These are phyloP conservation scores for Aphrophora alni DNA, from an alignment of 2,888 invertebrate species.

Conservation along the genomic window DNA sequence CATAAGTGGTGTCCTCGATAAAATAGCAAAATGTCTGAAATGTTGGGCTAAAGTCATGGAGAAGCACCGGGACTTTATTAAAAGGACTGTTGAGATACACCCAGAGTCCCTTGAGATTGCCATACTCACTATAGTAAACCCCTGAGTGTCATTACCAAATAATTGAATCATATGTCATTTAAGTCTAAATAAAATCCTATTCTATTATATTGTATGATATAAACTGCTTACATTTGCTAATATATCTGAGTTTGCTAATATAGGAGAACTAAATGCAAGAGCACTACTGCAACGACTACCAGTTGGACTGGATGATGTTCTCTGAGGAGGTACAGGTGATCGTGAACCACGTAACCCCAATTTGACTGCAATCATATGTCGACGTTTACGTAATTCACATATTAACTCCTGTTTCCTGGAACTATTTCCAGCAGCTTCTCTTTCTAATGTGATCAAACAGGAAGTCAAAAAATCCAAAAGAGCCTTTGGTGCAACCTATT, in stretches of 20 bases:
- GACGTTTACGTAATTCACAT: slow-evolving; percentile 19
- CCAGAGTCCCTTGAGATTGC: too few species aligned
- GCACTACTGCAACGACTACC: slow-evolving; percentile 28
- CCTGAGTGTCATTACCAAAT: too few species aligned
- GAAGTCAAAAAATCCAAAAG: slow-evolving; percentile 74
- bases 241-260: slow-evolving; percentile 20
- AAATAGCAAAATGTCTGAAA: too few species aligned
- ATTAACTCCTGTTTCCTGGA: slow-evolving; percentile 31
- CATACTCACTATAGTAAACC: too few species aligned
- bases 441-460: slow-evolving; percentile 65
- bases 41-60: too few species aligned
- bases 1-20: too few species aligned
- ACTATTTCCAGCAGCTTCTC: slow-evolving; percentile 45
- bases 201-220: too few species aligned
- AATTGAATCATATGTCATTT: too few species aligned
- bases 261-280: slow-evolving; percentile 25
- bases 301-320: slow-evolving; percentile 27
- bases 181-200: too few species aligned
- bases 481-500: slow-evolving; percentile 63
- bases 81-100: too few species aligned
- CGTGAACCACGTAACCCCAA: slow-evolving; percentile 24
- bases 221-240: slow-evolving; percentile 29
- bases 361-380: slow-evolving; percentile 26
- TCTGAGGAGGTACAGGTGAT: slow-evolving; percentile 30
- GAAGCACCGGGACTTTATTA: too few species aligned